phyloP scores from a whole-genome alignment of 1,140 invertebrate genomes.

The Anagrus nilaparvatae region DNA sequence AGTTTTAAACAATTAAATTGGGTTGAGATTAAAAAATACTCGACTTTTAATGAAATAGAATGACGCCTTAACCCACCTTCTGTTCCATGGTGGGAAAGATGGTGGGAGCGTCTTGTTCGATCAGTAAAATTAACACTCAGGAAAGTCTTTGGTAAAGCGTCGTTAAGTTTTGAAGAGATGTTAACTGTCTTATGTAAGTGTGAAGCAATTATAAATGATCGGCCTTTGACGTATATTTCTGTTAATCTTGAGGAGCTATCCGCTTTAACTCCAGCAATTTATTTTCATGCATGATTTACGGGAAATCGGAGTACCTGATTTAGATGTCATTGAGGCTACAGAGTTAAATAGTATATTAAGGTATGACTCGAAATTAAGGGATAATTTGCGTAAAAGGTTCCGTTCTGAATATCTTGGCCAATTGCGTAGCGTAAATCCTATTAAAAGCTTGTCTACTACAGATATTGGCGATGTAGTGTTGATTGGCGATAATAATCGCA shows the following conservation, averaged over 20 bases:
- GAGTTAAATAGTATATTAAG: conserved; percentile 12
- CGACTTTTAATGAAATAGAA: conserved; percentile 17
- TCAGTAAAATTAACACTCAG: conserved; percentile 8
- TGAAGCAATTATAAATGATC: conserved; percentile 1
- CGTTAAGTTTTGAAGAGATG: conserved; percentile 6
- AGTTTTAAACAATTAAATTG: conserved; percentile 19
- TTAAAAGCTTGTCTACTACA: neutral
- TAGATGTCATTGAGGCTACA: conserved; percentile 14
- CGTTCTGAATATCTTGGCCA: conserved; percentile 20
- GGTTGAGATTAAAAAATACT: conserved; percentile 10
- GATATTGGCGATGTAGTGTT: conserved; percentile 12
- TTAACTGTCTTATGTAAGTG: conserved; percentile 8
- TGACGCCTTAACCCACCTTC: conserved; percentile 30
- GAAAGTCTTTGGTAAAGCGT: conserved; percentile 8
- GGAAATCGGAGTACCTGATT: conserved; percentile 19
- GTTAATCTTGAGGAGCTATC: too few relatives aligned
- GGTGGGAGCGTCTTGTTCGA: conserved; percentile 1
- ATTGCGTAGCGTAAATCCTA: conserved; percentile 1
- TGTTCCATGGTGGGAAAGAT: conserved; percentile 16
- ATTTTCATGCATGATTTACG: conserved; percentile 22
- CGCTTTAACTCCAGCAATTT: too few relatives aligned
- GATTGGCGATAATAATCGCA: conserved; percentile 10
- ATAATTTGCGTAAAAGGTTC: conserved; percentile 18
- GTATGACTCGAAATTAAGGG: conserved; percentile 15
- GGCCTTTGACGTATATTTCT: conserved; percentile 21